Evolutionary conservation across 2,888 invertebrate species (phyloP), one percentile per base, ranked within the genome.

Genomic region (Eupithecia subfuscata): DNA sequence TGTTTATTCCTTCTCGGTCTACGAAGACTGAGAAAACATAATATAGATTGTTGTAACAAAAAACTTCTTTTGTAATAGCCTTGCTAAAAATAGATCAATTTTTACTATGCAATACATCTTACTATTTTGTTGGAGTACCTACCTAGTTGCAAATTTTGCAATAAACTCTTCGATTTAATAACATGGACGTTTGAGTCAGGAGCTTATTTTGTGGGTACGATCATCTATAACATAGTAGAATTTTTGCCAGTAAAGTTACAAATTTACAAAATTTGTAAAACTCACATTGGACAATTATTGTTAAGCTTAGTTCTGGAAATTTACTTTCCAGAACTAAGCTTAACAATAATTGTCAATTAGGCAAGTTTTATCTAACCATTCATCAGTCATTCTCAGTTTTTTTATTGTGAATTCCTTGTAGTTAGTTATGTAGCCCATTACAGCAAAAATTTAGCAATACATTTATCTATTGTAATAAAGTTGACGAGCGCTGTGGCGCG

Each of bases 131-230:
- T 11, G 1, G 12, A 25, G 12, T 22, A 11, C 2, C n/a, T 56
- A 22, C 22, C 12, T 60, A 25, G 22, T 12, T 64, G 69, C 65
- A 69, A 52, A 52, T 9, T 1, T 52, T 75, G 60, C 52, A 75
- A 78, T 78, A 77, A 79, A 77, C 70, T 78, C 73, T 75, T 77
- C 74, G 71, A 71, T 78, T 78, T 79, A 64, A 79, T 75, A 79
- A 78, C 60, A 75, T 74, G 56, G 56, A 73, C 48, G 56, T 77
- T 80, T 81, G 80, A 76, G 78, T 80, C 80, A 81, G 78, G 60
- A 70, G 78, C 78, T 76, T 81, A 77, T 74, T 80, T 71, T 18
- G 75, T 76, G 60, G 52, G 11, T 25, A 60, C 74, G 77, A 76
- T 78, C 79, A 81, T 77, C 74, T 22, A 69, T 37, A 65, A n/a